Base-by-base conservation (phyloP, 2,888 invertebrate genomes). In the Dryadula phaetusa region DNA sequence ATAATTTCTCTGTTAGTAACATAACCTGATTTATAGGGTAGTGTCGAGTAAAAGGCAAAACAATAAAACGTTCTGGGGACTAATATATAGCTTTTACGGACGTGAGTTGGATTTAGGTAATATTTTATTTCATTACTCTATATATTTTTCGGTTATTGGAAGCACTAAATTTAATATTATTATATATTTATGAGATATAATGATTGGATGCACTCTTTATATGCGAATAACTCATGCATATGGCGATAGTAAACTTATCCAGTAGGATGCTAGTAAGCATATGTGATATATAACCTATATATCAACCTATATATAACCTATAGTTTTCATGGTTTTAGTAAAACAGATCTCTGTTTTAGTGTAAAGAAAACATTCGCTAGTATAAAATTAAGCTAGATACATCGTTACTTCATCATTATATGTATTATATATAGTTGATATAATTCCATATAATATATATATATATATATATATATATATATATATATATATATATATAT, bases 21-120 rank as follows among this genome's bases (percentile, higher is more conserved):
- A 52, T 37, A 12, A 5, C 10, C 1, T 2, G 16, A 52, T 52
- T 52, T 32, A 32, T 52, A 16, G 12, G 12, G 8, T 28, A 32
- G 10, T 16, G 4, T 32, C 5, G 16, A 28, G 32, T 32, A 18
- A 52, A 52, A 16, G 52, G 52, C 10, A 12, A 32, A 52, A 52
- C 52, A 52, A 52, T 32, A 52, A 52, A 52, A 52, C 28, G 52
- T 28, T 32, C 16, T 52, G 12, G 25, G 28, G 10, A 52, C 32
- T 52, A 16, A 52, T 52, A 28, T 52, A 52, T 52, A 32, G 16
- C 18, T 25, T 16, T 3, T 3, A 14, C 8, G 8, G 16, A 52
- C 52, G 52, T 32, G 52, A 10, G 28, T 10, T 18, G 16, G 16
- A 12, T 52, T 49, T 16, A 28, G 1, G 16, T 4, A 28, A 32